Conservation (phyloP, 2,888 invertebrate species). For the Oxycera nigricornis region DNA sequence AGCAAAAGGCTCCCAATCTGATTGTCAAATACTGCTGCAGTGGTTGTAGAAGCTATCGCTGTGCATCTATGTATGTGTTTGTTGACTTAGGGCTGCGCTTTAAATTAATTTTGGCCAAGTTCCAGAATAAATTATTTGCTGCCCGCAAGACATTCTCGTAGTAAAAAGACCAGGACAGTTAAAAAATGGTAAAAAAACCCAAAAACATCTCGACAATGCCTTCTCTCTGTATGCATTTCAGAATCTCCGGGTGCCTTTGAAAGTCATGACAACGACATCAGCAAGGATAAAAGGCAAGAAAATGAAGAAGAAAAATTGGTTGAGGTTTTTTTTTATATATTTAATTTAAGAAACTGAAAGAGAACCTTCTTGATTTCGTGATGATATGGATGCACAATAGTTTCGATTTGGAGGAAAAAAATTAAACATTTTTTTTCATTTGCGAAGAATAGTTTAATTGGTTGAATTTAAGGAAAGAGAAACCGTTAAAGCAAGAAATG, state of each 20-base stretch:
- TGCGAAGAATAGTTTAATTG: too few relatives aligned
- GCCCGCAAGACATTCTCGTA: background rate
- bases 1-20: background rate
- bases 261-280: conserved; percentile 16
- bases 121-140: conserved; percentile 51
- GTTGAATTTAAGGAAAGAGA: too few relatives aligned
- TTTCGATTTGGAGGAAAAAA: too few relatives aligned
- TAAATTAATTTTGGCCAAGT: conserved; percentile 52
- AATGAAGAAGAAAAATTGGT: too few relatives aligned
- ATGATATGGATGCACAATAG: too few relatives aligned
- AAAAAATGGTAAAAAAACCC: background rate
- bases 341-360: too few relatives aligned
- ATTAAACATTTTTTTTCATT: too few relatives aligned
- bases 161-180: background rate
- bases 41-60: background rate
- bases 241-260: conserved; percentile 13
- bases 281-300: background rate
- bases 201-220: background rate
- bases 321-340: too few relatives aligned
- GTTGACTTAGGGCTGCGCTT: conserved; percentile 50
- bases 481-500: too few relatives aligned
- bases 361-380: too few relatives aligned
- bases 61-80: conserved; percentile 41
- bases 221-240: conserved; percentile 1
- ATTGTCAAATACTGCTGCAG: background rate